Conservation (phyloP, 2,888 invertebrate species). For the Linhomoeus sp. region DNA sequence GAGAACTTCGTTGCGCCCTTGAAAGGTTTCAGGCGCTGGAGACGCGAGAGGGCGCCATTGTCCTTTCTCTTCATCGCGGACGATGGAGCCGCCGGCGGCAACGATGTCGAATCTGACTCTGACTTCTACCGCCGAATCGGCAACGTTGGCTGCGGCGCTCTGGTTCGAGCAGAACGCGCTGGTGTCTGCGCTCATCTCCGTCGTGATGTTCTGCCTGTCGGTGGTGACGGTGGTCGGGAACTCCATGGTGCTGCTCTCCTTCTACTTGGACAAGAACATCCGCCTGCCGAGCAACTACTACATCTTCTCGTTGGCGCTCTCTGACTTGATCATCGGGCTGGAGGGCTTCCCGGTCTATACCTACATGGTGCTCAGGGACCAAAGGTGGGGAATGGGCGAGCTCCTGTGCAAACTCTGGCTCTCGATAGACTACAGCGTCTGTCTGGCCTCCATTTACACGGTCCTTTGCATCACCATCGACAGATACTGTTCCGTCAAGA, state of each 20-base stretch:
- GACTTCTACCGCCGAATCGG: too few species aligned
- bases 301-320: conserved; percentile 92
- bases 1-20: too few species aligned
- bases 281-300: conserved; percentile 97
- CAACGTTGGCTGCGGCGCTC: too few species aligned
- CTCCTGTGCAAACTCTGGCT: conserved; percentile 92
- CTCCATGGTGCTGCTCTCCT: conserved; percentile 41
- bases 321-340: conserved; percentile 42
- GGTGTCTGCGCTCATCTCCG: not conserved
- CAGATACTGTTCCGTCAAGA: conserved; percentile 92
- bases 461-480: conserved; percentile 95
- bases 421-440: conserved; percentile 94
- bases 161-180: not conserved
- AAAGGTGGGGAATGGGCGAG: conserved; percentile 73
- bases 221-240: conserved; percentile 45
- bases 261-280: conserved; percentile 30
- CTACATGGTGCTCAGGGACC: conserved; percentile 65
- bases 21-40: too few species aligned
- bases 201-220: conserved; percentile 10
- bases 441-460: conserved; percentile 94
- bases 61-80: too few species aligned
- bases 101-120: too few species aligned
- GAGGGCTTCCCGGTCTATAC: conserved; percentile 98
- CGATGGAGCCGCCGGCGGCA: too few species aligned
- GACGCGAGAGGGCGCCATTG: too few species aligned